A percentile compares a stretch with the other conserved stretches of the same genome.
phyloP scores from a whole-genome alignment of 2,113 vertebrate species.

The Ochotona curzoniae region DNA sequence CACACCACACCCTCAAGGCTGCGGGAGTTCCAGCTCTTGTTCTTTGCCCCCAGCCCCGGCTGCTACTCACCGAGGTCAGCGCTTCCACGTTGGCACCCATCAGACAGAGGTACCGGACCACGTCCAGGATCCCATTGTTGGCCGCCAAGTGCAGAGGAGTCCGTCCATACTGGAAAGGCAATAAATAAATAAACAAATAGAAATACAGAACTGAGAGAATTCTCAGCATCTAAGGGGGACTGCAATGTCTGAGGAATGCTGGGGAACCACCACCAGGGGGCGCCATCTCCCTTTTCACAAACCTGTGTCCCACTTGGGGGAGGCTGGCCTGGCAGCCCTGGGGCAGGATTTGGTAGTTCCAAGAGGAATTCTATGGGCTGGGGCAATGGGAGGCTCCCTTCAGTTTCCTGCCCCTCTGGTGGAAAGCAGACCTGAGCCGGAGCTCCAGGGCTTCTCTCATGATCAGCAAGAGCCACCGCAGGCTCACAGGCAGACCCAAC shows the following conservation, averaged over 20 bases:
- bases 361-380: not conserved
- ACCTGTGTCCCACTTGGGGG: not conserved
- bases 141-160: slow-evolving; percentile 96
- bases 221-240: not conserved
- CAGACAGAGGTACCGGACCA: slow-evolving; percentile 96
- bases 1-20: not conserved
- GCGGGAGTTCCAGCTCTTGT: fast-evolving
- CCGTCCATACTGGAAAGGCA: slow-evolving; percentile 89
- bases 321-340: not conserved
- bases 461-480: not conserved
- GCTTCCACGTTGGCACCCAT: slow-evolving; percentile 93
- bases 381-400: no score
- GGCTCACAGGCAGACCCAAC: not conserved
- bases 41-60: not conserved
- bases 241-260: not conserved
- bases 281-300: not conserved
- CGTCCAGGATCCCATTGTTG: slow-evolving; percentile 94
- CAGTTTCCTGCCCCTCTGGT: not conserved
- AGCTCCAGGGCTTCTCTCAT: not conserved
- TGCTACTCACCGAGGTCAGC: slow-evolving; percentile 91
- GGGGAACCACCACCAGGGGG: not conserved
- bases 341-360: not conserved
- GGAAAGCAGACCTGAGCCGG: not conserved
- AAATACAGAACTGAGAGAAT: not conserved
- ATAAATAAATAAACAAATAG: no score